Base-by-base conservation (phyloP, 1,140 invertebrate genomes). In the Anastrepha obliqua region DNA sequence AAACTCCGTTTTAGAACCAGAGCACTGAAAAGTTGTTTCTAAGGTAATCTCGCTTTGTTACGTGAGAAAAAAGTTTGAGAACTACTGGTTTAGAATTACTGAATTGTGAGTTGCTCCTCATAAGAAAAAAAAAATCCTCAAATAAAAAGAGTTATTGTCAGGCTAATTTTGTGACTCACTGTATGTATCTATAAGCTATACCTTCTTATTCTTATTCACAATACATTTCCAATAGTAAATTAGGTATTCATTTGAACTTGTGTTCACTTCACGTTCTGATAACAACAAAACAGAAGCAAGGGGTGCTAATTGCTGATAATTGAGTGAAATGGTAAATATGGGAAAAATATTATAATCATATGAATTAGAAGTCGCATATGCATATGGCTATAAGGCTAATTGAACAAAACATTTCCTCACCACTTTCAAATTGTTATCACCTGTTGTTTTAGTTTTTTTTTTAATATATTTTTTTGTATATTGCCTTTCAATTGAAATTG, bases 221-320 rank as follows among this genome's bases (percentile, higher is more conserved):
- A 55, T 55, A 55, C 51, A 55, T 55, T 55, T 55, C 6, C 6
- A 55, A 55, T 55, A 11, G 51, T 55, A 55, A 55, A 55, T 55
- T 55, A 55, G 6, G 51, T 55, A 55, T 70, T 70, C 67, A 39
- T 39, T 70, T 15, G 2, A 11, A 6, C 39, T 70, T 39, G 67
- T 70, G 29, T 15, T 44, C 44, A 15, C 67, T 44, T 44, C 42
- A 44, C 39, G 11, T 70, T 70, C 0, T 17, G 9, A 44, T 70
- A 65, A 65, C 39, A 70, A 70, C 51, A 55, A 2, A 70, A 70
- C 39, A 70, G 44, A 70, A 13, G 44, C 42, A 74, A 42, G 17
- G 17, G 42, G 42, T 47, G 67, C 15, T 74, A 74, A 74, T 74
- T 74, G 67, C 67, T 74, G 42, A 74, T 74, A 74, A 74, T 74